These are phyloP conservation scores for Variabilichromis moorii DNA, from an alignment of 2,113 vertebrate genomes.

Conservation along the genomic window DNA sequence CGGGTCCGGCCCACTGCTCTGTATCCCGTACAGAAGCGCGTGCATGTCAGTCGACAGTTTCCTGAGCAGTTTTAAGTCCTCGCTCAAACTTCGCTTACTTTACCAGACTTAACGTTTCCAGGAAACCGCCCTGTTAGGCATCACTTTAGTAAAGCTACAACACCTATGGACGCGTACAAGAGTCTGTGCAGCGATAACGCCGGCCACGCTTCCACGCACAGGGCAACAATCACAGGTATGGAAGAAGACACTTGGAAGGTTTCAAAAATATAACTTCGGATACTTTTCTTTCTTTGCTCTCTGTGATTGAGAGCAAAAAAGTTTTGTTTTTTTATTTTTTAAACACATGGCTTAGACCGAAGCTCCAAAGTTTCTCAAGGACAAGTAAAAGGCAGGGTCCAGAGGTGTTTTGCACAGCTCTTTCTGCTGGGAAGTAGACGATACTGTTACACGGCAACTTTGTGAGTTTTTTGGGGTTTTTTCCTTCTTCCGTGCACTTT, in stretches of 20 bases:
- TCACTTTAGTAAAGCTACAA: constrained; percentile 48
- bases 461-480: background rate
- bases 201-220: constrained; percentile 9
- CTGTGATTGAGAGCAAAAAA: background rate
- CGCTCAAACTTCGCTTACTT: background rate
- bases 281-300: background rate
- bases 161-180: background rate
- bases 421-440: constrained; percentile 12
- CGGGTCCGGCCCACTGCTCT: constrained; percentile 77
- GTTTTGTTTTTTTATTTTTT: background rate
- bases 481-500: background rate
- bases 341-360: background rate
- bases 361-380: background rate
- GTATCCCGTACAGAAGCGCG: constrained; percentile 72
- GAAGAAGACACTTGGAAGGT: constrained; percentile 34
- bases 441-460: constrained; percentile 27
- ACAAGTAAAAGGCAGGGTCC: constrained; percentile 7
- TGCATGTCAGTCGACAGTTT: constrained; percentile 37
- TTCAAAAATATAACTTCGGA: constrained; percentile 32
- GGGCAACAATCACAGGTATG: constrained; percentile 13
- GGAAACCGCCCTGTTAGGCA: constrained; percentile 31
- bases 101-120: constrained; percentile 1
- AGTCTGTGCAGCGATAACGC: constrained; percentile 4
- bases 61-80: constrained; percentile 24
- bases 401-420: constrained; percentile 20